These are phyloP conservation scores for Limenitis camilla DNA, from an alignment of 2,888 invertebrate species.

Conservation along the genomic window DNA sequence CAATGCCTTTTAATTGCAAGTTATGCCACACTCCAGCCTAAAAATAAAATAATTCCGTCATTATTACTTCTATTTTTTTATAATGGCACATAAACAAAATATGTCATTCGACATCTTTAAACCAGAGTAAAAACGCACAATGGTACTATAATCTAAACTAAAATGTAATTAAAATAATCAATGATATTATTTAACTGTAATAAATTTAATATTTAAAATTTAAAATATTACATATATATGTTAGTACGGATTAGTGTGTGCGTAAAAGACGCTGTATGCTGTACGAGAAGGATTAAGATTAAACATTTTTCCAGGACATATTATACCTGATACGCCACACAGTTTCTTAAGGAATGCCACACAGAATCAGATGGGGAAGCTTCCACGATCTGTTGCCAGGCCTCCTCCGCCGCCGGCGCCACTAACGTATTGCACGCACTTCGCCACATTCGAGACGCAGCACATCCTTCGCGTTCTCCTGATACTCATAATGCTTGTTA, in stretches of 20 bases:
- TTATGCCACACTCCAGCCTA: slow-evolving; percentile 64
- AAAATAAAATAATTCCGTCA: background rate
- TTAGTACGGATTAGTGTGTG: too few relatives aligned
- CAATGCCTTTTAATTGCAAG: slow-evolving; percentile 47
- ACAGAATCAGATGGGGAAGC: slow-evolving; percentile 46
- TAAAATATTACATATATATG: too few relatives aligned
- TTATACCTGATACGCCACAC: slow-evolving; percentile 58
- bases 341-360: slow-evolving; percentile 63
- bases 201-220: too few relatives aligned
- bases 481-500: slow-evolving; percentile 1
- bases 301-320: background rate
- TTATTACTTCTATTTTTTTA: too few relatives aligned
- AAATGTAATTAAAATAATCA: too few relatives aligned
- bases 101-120: too few relatives aligned
- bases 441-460: slow-evolving; percentile 59
- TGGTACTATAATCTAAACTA: too few relatives aligned
- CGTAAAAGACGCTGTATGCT: too few relatives aligned
- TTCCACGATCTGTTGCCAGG: slow-evolving; percentile 49
- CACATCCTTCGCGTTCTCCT: slow-evolving; percentile 45
- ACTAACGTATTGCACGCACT: slow-evolving; percentile 48
- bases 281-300: too few relatives aligned
- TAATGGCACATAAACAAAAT: too few relatives aligned
- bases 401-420: slow-evolving; percentile 45
- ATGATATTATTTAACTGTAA: too few relatives aligned
- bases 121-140: too few relatives aligned